Evolutionary conservation across 2,113 vertebrate species (phyloP).

Genomic region (Tretioscincus oriximinensis): DNA sequence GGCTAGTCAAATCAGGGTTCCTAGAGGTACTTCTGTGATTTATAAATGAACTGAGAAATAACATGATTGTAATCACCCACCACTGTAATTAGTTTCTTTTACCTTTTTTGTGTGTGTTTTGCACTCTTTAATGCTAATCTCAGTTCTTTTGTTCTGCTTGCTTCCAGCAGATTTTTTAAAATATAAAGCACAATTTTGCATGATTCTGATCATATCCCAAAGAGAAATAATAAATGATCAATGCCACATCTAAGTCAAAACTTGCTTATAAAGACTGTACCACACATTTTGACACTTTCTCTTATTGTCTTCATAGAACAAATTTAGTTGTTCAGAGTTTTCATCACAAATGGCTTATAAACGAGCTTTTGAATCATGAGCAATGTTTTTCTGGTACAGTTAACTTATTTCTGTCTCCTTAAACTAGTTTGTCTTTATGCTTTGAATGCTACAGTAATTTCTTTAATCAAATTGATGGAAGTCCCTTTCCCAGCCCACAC

Average conservation of each 20-base stretch:
- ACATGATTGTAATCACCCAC: not conserved
- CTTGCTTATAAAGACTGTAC: not conserved
- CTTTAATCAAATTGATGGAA: slow-evolving; percentile 99
- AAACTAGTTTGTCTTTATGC: slow-evolving; percentile 84
- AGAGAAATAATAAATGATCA: slow-evolving; percentile 22
- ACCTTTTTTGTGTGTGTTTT: not conserved
- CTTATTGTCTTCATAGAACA: slow-evolving; percentile 5
- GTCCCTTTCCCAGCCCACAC: slow-evolving; percentile 88
- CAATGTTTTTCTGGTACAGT: slow-evolving; percentile 76
- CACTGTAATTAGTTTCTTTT: not conserved
- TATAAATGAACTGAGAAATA: not conserved
- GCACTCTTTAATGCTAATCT: not conserved
- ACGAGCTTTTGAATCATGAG: slow-evolving; percentile 67
- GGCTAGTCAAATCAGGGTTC: not conserved
- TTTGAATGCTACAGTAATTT: slow-evolving; percentile 97
- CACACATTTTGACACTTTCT: slow-evolving; percentile 22
- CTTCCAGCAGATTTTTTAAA: slow-evolving; percentile 1
- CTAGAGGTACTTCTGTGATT: not conserved
- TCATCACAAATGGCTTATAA: slow-evolving; percentile 53
- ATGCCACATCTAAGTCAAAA: not conserved
- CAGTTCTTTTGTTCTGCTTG: not conserved
- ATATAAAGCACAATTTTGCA: slow-evolving; percentile 10
- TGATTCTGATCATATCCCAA: slow-evolving; percentile 19
- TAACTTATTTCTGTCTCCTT: slow-evolving; percentile 83
- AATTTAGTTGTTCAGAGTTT: slow-evolving; percentile 50